Conservation (phyloP, 2,888 invertebrate genomes). For the Scaptomyza caliginosa region DNA sequence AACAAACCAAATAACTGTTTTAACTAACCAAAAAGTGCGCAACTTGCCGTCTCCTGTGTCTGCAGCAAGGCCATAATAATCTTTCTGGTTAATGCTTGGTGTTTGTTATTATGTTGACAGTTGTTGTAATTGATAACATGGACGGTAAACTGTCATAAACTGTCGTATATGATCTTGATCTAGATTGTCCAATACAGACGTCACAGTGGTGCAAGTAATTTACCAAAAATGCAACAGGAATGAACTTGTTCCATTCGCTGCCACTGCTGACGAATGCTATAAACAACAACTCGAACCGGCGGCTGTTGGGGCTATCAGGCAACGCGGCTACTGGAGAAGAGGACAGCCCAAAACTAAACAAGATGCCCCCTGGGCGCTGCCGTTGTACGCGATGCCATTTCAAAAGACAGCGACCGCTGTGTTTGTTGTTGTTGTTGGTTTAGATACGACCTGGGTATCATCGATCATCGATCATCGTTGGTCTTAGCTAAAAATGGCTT, state of each 20-base stretch:
- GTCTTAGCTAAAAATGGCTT: conserved; percentile 73
- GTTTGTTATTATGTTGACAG: conserved; percentile 51
- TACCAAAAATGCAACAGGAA: conserved; percentile 68
- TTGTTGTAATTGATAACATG: conserved; percentile 68
- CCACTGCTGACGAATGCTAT: conserved; percentile 20
- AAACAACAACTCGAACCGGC: conserved; percentile 37
- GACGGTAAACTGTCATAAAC: conserved; percentile 70
- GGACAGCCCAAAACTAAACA: conserved; percentile 66
- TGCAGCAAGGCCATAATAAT: conserved; percentile 19
- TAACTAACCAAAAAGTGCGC: conserved; percentile 6
- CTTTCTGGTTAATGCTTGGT: conserved; percentile 5
- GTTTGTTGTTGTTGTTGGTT: neutral
- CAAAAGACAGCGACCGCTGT: conserved; percentile 61
- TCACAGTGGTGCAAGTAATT: conserved; percentile 72
- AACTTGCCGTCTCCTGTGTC: conserved; percentile 17
- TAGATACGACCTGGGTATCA: conserved; percentile 70
- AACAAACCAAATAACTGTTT: neutral
- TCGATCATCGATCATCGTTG: conserved; percentile 76
- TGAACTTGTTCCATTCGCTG: conserved; percentile 73
- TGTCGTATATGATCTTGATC: conserved; percentile 72
- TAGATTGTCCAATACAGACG: conserved; percentile 79
- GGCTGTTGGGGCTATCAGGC: conserved; percentile 2
- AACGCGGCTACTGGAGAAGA: conserved; percentile 62
- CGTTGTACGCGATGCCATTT: conserved; percentile 69
- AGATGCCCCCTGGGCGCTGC: conserved; percentile 73